Evolutionary conservation across 2,797 vertebrate genomes (phyloP).

Genomic region (Rhinatrema bivittatum): DNA sequence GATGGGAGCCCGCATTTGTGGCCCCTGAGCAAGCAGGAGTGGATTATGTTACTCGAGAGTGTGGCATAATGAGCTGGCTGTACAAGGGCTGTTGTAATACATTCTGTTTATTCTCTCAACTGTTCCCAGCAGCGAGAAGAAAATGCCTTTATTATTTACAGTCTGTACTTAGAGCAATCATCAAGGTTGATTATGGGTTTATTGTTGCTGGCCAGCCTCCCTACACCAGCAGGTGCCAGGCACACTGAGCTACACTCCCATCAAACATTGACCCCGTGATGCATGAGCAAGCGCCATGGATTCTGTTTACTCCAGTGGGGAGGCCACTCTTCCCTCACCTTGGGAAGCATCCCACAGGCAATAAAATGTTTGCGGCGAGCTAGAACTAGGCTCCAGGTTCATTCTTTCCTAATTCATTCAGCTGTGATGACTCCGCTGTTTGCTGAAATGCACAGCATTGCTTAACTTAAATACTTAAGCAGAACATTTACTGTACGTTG

Average conservation of each 20-base stretch:
- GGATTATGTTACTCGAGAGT: too few relatives aligned
- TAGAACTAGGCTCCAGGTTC: conserved; percentile 51
- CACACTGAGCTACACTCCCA: conserved; percentile 66
- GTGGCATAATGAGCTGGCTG: conserved; percentile 18
- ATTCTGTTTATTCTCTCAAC: conserved; percentile 32
- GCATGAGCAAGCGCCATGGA: conserved; percentile 53
- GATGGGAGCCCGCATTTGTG: too few relatives aligned
- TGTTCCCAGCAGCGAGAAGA: conserved; percentile 19
- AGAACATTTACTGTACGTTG: too few relatives aligned
- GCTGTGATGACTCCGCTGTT: conserved; percentile 36
- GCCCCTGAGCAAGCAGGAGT: too few relatives aligned
- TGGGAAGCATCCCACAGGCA: conserved; percentile 52
- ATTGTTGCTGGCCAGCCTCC: conserved; percentile 47
- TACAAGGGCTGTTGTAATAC: conserved; percentile 22
- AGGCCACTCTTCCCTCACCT: conserved; percentile 42
- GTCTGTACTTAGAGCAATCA: conserved; percentile 66
- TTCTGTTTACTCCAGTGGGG: conserved; percentile 51
- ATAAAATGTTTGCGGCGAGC: conserved; percentile 62
- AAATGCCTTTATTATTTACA: conserved; percentile 60
- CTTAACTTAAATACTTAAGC: too few relatives aligned
- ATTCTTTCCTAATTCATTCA: conserved; percentile 60
- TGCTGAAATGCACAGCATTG: conserved; percentile 33
- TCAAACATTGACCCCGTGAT: conserved; percentile 68
- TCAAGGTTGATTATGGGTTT: conserved; percentile 60
- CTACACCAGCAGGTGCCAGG: conserved; percentile 87